Evolutionary conservation across 2,888 invertebrate species (phyloP).

Genomic region (Nemurella pictetii): DNA sequence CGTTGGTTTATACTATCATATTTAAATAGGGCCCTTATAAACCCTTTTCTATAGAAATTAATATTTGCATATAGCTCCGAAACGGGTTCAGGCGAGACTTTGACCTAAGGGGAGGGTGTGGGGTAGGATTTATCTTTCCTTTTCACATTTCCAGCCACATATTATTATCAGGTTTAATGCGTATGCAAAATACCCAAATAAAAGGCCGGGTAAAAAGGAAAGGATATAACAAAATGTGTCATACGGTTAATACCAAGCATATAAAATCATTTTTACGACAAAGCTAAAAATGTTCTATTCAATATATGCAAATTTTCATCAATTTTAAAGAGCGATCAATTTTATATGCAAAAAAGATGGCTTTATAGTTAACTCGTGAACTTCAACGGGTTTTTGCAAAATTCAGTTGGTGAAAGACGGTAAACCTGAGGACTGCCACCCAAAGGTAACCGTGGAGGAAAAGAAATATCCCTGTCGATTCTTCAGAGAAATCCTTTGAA

Average conservation of each 20-base stretch:
- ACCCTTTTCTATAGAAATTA: constrained; percentile 25
- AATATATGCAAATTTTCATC: constrained; percentile 26
- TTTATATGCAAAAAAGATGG: constrained; percentile 24
- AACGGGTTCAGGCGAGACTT: constrained; percentile 10
- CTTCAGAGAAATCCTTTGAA: neutral
- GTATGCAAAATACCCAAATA: constrained; percentile 32
- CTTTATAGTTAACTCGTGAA: neutral
- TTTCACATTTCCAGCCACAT: constrained; percentile 32
- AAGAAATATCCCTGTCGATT: neutral
- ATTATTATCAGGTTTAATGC: constrained; percentile 34
- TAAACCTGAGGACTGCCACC: neutral
- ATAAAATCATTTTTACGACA: constrained; percentile 38
- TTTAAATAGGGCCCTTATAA: constrained; percentile 22
- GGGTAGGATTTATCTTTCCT: constrained; percentile 26
- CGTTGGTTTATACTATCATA: constrained; percentile 18
- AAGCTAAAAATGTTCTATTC: constrained; percentile 31
- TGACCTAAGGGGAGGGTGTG: constrained; percentile 4
- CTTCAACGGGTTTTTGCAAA: neutral
- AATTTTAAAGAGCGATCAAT: constrained; percentile 29
- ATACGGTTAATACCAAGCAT: constrained; percentile 31
- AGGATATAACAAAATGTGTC: constrained; percentile 32
- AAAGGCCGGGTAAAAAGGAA: constrained; percentile 22
- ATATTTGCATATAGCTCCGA: constrained; percentile 20
- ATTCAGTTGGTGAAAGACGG: neutral
- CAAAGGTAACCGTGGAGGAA: neutral